These are phyloP conservation scores for Hydropsyche tenuis DNA, from an alignment of 1,140 invertebrate genomes.

Conservation along the genomic window DNA sequence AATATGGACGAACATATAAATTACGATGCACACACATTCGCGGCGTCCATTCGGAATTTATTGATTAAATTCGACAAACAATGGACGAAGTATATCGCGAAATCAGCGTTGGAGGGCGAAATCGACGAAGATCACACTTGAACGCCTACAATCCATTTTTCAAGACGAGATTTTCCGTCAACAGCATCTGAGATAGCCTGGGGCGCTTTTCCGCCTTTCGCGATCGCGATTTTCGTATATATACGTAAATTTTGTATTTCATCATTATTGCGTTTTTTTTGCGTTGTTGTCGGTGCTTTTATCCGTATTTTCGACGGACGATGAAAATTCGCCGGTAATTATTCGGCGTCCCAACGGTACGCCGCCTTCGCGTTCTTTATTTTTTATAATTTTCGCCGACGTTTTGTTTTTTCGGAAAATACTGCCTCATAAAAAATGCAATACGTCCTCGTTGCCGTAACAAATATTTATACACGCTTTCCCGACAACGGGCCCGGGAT, in stretches of 20 bases:
- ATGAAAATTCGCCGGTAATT: constrained; percentile 25
- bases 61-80: background rate
- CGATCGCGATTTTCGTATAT: background rate
- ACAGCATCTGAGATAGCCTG: background rate
- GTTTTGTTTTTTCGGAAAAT: constrained; percentile 23
- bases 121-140: constrained; percentile 17
- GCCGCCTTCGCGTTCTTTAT: background rate
- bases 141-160: constrained; percentile 8
- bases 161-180: background rate
- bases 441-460: constrained; percentile 14
- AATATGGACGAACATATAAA: too few species aligned
- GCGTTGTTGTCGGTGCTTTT: background rate
- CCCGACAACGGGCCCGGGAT: constrained; percentile 14
- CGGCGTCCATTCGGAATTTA: too few species aligned
- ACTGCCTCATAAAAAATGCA: constrained; percentile 26
- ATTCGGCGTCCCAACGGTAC: constrained; percentile 17
- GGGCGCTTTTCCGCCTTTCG: background rate
- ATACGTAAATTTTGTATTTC: too few species aligned
- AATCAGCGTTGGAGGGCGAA: background rate
- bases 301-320: too few species aligned
- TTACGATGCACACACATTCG: too few species aligned
- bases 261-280: background rate
- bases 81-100: background rate
- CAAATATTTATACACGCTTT: constrained; percentile 31
- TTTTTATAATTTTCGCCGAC: background rate